Percentiles rank a stretch among this genome's conserved stretches.
These are phyloP conservation scores for Eumerus sabulonum DNA, from an alignment of 2,888 invertebrate genomes.

Conservation along the genomic window DNA sequence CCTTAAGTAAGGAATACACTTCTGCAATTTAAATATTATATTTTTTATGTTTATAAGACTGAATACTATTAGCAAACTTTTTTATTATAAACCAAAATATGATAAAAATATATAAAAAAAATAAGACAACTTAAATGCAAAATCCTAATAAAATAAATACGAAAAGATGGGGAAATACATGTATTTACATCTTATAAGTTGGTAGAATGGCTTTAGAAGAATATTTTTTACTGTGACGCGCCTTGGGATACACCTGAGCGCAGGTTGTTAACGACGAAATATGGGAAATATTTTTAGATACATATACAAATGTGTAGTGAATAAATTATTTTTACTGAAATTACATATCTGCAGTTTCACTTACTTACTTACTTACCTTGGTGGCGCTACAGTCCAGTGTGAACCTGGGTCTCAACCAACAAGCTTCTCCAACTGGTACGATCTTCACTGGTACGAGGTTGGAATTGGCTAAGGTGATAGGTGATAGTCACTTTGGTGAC, in stretches of 20 bases:
- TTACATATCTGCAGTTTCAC: constrained; percentile 11
- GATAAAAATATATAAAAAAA: constrained; percentile 11
- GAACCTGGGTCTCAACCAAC: too few species aligned
- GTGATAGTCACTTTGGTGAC: too few species aligned
- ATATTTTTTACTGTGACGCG: constrained; percentile 1
- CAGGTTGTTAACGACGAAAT: constrained; percentile 27
- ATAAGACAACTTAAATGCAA: constrained; percentile 33
- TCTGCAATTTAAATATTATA: constrained; percentile 34
- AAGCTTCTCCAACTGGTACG: too few species aligned
- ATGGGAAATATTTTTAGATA: constrained; percentile 34
- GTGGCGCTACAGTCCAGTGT: too few species aligned
- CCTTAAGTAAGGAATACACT: constrained; percentile 21
- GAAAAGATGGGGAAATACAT: too few species aligned
- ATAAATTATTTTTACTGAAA: constrained; percentile 58
- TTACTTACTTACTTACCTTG: too few species aligned
- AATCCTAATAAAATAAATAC: constrained; percentile 42
- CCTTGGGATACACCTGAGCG: constrained; percentile 24
- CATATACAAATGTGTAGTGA: constrained; percentile 18
- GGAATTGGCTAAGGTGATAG: too few species aligned
- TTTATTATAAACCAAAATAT: constrained; percentile 24
- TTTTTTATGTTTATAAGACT: constrained; percentile 65
- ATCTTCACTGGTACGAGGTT: too few species aligned
- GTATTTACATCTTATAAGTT: constrained; percentile 5
- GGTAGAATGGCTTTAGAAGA: constrained; percentile 27
- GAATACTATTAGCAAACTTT: constrained; percentile 63